Evolutionary conservation across 2,888 invertebrate genomes (phyloP).

Genomic region (Lepidochrysops patricia): DNA sequence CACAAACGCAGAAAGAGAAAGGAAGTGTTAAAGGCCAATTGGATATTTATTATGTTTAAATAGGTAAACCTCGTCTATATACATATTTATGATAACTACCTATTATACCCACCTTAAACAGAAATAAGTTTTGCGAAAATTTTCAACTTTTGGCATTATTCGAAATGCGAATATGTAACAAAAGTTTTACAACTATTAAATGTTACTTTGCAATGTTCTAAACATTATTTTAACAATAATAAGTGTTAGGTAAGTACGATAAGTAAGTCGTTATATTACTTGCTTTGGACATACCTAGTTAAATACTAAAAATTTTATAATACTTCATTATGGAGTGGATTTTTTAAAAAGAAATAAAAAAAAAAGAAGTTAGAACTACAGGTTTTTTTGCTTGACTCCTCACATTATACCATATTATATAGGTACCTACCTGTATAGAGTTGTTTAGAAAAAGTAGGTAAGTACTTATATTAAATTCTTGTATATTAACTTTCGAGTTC

Average conservation of each 20-base stretch:
- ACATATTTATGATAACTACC: neutral
- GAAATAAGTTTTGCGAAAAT: neutral
- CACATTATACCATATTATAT: too few relatives aligned
- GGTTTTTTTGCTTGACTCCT: neutral
- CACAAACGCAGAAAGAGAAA: constrained; percentile 7
- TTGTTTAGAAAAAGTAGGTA: neutral
- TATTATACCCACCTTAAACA: neutral
- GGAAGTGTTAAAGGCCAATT: constrained; percentile 12
- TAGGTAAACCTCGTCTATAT: neutral
- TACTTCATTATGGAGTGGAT: too few relatives aligned
- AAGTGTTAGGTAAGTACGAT: too few relatives aligned
- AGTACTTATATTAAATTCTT: neutral
- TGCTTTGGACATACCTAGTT: too few relatives aligned
- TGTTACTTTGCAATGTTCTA: too few relatives aligned
- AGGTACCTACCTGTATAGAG: neutral
- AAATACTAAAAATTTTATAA: too few relatives aligned
- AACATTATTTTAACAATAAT: too few relatives aligned
- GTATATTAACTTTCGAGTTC: neutral
- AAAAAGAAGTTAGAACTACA: neutral
- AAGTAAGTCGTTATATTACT: too few relatives aligned
- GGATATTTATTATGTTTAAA: neutral
- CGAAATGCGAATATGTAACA: too few relatives aligned
- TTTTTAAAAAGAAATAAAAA: too few relatives aligned
- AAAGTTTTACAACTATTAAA: too few relatives aligned
- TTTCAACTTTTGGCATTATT: neutral